Conservation (phyloP, 2,888 invertebrate species). For the Acleris cristana region DNA sequence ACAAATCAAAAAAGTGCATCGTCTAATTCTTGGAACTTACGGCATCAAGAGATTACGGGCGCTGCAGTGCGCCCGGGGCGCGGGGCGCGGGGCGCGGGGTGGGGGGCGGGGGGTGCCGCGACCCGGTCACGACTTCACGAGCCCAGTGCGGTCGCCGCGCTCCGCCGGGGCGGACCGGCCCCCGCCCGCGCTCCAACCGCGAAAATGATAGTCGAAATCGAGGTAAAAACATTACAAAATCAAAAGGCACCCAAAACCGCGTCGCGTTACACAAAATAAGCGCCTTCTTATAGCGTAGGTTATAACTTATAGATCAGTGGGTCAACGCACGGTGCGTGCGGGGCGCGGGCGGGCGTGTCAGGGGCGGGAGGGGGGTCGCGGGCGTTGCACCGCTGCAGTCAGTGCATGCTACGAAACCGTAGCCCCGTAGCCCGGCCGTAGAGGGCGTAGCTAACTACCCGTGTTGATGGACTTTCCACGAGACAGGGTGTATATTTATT, state of each 20-base stretch:
- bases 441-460: slow-evolving; percentile 44
- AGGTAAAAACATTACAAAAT: slow-evolving; percentile 57
- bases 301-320: slow-evolving; percentile 63
- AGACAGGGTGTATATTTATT: not conserved
- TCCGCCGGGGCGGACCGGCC: slow-evolving; percentile 74
- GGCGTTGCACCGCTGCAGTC: slow-evolving; percentile 78
- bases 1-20: slow-evolving; percentile 64
- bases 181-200: slow-evolving; percentile 37
- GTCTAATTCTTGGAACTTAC: slow-evolving; percentile 76
- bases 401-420: slow-evolving; percentile 59
- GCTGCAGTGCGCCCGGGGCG: slow-evolving; percentile 71
- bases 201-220: slow-evolving; percentile 81
- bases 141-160: slow-evolving; percentile 79
- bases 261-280: too few species aligned
- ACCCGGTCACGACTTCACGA: slow-evolving; percentile 66
- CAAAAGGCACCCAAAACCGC: not conserved
- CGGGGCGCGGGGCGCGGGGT: slow-evolving; percentile 45
- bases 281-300: too few species aligned
- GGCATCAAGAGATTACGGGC: slow-evolving; percentile 73
- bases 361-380: slow-evolving; percentile 45
- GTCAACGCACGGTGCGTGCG: slow-evolving; percentile 81
- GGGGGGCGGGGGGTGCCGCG: slow-evolving; percentile 58
- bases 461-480: not conserved
- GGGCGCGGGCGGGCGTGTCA: slow-evolving; percentile 49
- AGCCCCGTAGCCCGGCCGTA: slow-evolving; percentile 59